A percentile compares a stretch with the other conserved stretches of the same genome.
These are phyloP conservation scores for Aphidius ervi DNA, from an alignment of 1,140 invertebrate species.

Conservation along the genomic window DNA sequence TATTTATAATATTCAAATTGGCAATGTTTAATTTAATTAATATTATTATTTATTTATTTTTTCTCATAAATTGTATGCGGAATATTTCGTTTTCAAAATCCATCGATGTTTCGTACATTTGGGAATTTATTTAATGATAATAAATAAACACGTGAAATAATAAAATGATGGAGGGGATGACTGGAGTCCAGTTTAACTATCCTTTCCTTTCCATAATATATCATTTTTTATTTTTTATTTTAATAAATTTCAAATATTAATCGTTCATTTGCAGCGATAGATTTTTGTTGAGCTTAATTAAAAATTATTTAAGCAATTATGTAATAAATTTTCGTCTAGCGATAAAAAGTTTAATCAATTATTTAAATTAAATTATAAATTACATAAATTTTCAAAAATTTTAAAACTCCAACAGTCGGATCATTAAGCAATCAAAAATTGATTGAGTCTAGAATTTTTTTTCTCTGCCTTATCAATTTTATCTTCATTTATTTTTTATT, in stretches of 20 bases:
- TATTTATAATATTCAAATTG: too few relatives aligned
- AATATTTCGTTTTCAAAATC: slow-evolving; percentile 4
- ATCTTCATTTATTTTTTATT: too few relatives aligned
- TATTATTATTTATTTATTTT: too few relatives aligned
- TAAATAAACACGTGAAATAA: slow-evolving; percentile 26
- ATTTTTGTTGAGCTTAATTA: slow-evolving; percentile 39
- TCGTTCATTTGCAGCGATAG: slow-evolving; percentile 46
- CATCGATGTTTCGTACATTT: slow-evolving; percentile 29
- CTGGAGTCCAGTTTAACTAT: slow-evolving; percentile 49
- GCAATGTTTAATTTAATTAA: too few relatives aligned
- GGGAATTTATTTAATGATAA: slow-evolving; percentile 15
- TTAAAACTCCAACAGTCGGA: too few relatives aligned
- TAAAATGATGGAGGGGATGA: slow-evolving; percentile 45
- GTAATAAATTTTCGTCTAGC: slow-evolving; percentile 41
- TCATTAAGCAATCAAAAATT: too few relatives aligned
- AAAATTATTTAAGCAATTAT: background rate
- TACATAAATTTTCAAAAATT: too few relatives aligned
- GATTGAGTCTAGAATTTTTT: too few relatives aligned
- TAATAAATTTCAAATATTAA: slow-evolving; percentile 17
- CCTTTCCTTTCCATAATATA: slow-evolving; percentile 43
- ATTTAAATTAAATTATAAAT: too few relatives aligned
- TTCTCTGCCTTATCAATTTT: too few relatives aligned
- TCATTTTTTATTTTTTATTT: slow-evolving; percentile 6
- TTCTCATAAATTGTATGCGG: too few relatives aligned
- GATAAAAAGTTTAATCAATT: slow-evolving; percentile 30